A percentile compares a stretch with the other conserved stretches of the same genome.
Evolutionary conservation across 2,113 vertebrate genomes (phyloP).

Genomic region (Boulengeromyrus knoepffleri): DNA sequence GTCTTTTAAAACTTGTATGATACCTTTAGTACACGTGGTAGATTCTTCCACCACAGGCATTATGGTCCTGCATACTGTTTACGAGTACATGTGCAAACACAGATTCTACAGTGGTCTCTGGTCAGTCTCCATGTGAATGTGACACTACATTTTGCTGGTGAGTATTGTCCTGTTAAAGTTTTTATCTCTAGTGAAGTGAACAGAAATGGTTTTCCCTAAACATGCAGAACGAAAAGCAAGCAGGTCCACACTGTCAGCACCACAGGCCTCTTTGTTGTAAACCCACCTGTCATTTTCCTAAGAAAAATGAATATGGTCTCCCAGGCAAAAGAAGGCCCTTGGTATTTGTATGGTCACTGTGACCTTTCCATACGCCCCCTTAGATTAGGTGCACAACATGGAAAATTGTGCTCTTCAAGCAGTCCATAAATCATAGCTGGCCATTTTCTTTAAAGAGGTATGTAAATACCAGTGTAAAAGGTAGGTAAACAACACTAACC

Average conservation of each 20-base stretch:
- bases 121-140: background rate
- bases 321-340: constrained; percentile 82
- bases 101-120: background rate
- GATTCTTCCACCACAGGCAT: background rate
- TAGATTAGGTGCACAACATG: constrained; percentile 95
- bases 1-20: background rate
- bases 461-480: constrained; percentile 99
- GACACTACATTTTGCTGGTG: background rate
- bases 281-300: constrained; percentile 83
- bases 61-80: background rate
- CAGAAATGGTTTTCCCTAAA: background rate
- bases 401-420: constrained; percentile 96
- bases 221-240: constrained; percentile 23
- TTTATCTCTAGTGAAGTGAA: background rate
- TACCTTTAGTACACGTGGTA: background rate
- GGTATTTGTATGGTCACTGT: constrained; percentile 91
- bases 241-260: constrained; percentile 67
- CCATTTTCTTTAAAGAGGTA: constrained; percentile 94
- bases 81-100: background rate
- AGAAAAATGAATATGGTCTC: constrained; percentile 95
- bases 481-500: constrained; percentile 99
- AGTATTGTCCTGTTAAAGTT: background rate
- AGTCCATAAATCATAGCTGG: constrained; percentile 97
- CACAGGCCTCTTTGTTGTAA: constrained; percentile 70
- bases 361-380: constrained; percentile 90